Evolutionary conservation across 2,888 invertebrate genomes (phyloP).

Genomic region (Brenthis daphne): DNA sequence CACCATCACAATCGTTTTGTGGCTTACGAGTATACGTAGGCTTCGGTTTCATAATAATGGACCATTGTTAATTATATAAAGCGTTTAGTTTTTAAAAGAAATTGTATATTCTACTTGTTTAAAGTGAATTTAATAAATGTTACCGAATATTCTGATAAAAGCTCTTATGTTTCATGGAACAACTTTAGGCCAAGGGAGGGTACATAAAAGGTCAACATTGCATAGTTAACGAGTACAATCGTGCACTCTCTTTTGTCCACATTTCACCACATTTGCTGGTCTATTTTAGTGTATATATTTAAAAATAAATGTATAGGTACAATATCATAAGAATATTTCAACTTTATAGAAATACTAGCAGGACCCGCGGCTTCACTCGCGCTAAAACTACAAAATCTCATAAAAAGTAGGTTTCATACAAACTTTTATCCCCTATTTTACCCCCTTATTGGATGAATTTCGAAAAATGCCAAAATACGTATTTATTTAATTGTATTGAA

Average conservation of each 20-base stretch:
- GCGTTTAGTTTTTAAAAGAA: background rate
- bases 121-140: constrained; percentile 9
- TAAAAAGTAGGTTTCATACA: too few relatives aligned
- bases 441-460: too few relatives aligned
- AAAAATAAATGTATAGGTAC: background rate
- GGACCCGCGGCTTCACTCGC: too few relatives aligned
- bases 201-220: constrained; percentile 25
- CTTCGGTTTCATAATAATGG: background rate
- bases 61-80: background rate
- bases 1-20: too few relatives aligned
- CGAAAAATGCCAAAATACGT: too few relatives aligned
- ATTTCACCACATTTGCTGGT: constrained; percentile 7
- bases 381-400: too few relatives aligned
- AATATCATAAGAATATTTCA: background rate
- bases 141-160: constrained; percentile 3
- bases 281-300: background rate
- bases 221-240: constrained; percentile 18
- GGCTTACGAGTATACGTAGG: too few relatives aligned
- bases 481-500: too few relatives aligned
- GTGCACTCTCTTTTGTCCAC: constrained; percentile 14
- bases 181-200: constrained; percentile 11
- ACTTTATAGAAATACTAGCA: background rate
- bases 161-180: constrained; percentile 12
- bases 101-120: background rate
- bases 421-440: too few relatives aligned